These are phyloP conservation scores for Heteropelma amictum DNA, from an alignment of 2,888 invertebrate species.

Conservation along the genomic window DNA sequence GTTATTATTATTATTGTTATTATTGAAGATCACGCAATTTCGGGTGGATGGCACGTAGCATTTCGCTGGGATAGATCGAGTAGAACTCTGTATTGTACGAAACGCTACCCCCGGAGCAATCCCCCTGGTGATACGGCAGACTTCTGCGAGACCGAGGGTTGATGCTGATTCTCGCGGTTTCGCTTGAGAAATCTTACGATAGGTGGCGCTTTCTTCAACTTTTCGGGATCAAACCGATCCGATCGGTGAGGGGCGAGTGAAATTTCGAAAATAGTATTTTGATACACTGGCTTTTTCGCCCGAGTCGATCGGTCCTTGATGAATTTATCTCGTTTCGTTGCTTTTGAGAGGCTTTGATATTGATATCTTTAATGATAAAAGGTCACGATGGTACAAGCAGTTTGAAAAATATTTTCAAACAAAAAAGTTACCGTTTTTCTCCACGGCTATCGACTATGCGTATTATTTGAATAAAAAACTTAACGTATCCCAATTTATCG, in stretches of 20 bases:
- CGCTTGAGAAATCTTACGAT: neutral
- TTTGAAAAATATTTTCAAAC: too few relatives aligned
- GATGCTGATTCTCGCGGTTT: neutral
- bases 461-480: too few relatives aligned
- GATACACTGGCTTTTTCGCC: too few relatives aligned
- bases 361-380: too few relatives aligned
- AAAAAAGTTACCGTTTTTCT: too few relatives aligned
- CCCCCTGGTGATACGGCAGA: conserved; percentile 30
- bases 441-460: too few relatives aligned
- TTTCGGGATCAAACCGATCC: neutral
- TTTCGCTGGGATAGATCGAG: too few relatives aligned
- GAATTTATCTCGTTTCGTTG: too few relatives aligned
- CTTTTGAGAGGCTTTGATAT: too few relatives aligned
- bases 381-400: too few relatives aligned
- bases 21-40: conserved; percentile 24
- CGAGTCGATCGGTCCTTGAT: too few relatives aligned
- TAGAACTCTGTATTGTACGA: neutral
- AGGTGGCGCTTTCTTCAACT: conserved; percentile 57
- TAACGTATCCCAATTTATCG: too few relatives aligned
- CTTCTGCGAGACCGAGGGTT: neutral
- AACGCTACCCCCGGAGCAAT: neutral
- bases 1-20: conserved; percentile 63
- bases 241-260: neutral
- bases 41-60: neutral
- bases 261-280: neutral